Base-by-base conservation (phyloP, 1,140 invertebrate species). In the Nymphalis io region DNA sequence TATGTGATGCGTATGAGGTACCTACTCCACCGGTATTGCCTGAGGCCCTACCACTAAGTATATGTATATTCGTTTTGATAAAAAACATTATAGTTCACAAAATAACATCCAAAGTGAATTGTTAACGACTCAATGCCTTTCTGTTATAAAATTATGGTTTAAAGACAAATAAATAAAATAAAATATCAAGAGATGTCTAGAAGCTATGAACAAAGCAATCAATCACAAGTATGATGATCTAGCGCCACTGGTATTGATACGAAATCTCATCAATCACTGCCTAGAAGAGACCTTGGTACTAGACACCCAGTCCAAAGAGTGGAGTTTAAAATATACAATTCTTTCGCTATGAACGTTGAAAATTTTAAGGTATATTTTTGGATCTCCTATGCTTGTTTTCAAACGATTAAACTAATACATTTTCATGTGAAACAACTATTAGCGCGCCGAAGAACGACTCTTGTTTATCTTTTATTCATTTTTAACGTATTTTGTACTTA, bases 211-310 rank as follows among this genome's bases (percentile, higher is more conserved):
- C 64, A 67, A 18, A 15, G 78, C 72, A 81, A 87, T 87, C 83
- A 85, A 87, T 87, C 84, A 81, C 82, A 46, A 58, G 59, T 63
- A 69, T 74, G 78, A 84, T 84, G 84, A 87, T 81, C 78, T 78
- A 71, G 62, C 80, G 75, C 74, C 84, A 79, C 76, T 76, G 72
- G 55, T 68, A 69, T 67, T 76, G 80, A 81, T 82, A 76, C 72
- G 72, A 72, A 74, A 65, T 78, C 72, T 78, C 82, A 87, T 87
- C 84, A 81, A 87, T 87, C 84, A 85, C 60, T 18, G 44, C 3
- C 38, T 33, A 38, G 46, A 55, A 62, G 60, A 62, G 33, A 46
- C 51, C 39, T 53, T 23, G 39, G 11, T 76, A 80, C 71, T 60
- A 67, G 65, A 79, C 71, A 70, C 73, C 70, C 23, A 16, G 15